Conservation (phyloP, 1,140 invertebrate genomes). For the Heterodera carotae region DNA sequence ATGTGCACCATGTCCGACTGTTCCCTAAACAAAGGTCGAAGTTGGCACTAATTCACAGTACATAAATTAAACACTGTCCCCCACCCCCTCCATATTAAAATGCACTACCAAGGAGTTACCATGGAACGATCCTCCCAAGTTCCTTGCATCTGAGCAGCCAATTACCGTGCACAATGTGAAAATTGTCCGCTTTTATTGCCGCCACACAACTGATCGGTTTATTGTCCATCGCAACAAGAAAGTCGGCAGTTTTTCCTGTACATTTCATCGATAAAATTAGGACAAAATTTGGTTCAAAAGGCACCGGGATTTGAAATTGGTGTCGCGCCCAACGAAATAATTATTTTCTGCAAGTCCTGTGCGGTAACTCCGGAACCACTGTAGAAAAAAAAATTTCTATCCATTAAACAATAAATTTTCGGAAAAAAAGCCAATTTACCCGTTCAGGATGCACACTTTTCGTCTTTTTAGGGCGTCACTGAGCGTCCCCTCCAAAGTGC, state of each 20-base stretch:
- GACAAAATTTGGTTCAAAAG: neutral
- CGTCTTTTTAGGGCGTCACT: slow-evolving; percentile 21
- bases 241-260: slow-evolving; percentile 34
- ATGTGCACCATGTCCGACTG: slow-evolving; percentile 31
- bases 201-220: slow-evolving; percentile 26
- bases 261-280: slow-evolving; percentile 23
- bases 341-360: slow-evolving; percentile 39
- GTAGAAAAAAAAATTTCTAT: neutral
- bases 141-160: slow-evolving; percentile 43
- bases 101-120: too few species aligned
- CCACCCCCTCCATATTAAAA: too few species aligned
- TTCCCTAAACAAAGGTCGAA: slow-evolving; percentile 42
- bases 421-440: neutral
- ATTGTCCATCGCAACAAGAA: slow-evolving; percentile 46
- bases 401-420: too few species aligned
- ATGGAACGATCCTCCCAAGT: slow-evolving; percentile 35
- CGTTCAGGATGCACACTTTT: slow-evolving; percentile 46
- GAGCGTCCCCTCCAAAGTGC: slow-evolving; percentile 15
- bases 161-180: slow-evolving; percentile 38
- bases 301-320: slow-evolving; percentile 43
- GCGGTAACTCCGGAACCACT: neutral
- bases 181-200: slow-evolving; percentile 32
- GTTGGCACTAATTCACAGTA: neutral
- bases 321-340: slow-evolving; percentile 39
- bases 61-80: neutral